Evolutionary conservation across 2,797 vertebrate species (phyloP).

Genomic region (Graptemys geographica): DNA sequence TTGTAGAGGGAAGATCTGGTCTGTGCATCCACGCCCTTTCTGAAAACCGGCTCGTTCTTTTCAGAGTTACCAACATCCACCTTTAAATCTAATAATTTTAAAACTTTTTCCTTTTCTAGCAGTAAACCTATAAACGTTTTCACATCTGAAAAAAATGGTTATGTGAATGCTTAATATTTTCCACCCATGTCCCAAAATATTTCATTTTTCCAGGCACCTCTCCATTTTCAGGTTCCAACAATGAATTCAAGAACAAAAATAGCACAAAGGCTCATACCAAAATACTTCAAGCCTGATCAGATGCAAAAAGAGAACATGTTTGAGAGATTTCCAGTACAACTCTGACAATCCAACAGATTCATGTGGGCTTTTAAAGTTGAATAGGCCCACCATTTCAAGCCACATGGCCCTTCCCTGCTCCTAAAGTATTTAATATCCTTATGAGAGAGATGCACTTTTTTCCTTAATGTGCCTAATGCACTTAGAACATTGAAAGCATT

Average conservation of each 20-base stretch:
- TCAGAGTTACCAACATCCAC: too few relatives aligned
- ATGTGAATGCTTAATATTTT: not conserved
- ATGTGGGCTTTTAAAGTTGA: constrained; percentile 15
- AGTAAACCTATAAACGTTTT: not conserved
- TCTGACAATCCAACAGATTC: constrained; percentile 6
- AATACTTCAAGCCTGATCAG: not conserved
- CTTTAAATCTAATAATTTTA: not conserved
- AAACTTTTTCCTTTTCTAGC: not conserved
- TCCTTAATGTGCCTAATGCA: constrained; percentile 57
- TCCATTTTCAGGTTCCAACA: not conserved
- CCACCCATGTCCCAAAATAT: not conserved
- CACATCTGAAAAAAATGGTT: too few relatives aligned
- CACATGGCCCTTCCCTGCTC: constrained; percentile 1
- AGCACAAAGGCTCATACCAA: not conserved
- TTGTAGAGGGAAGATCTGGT: too few relatives aligned
- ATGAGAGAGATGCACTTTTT: not conserved
- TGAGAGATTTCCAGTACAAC: not conserved
- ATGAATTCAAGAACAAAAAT: constrained; percentile 22
- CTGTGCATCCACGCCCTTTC: too few relatives aligned
- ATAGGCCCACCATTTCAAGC: not conserved
- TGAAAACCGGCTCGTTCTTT: too few relatives aligned
- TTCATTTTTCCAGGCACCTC: not conserved
- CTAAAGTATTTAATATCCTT: constrained; percentile 53
- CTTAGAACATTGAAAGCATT: constrained; percentile 62
- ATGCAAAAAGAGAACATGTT: not conserved